phyloP scores from a whole-genome alignment of 2,888 invertebrate species.

The Sinotaia quadrata region DNA sequence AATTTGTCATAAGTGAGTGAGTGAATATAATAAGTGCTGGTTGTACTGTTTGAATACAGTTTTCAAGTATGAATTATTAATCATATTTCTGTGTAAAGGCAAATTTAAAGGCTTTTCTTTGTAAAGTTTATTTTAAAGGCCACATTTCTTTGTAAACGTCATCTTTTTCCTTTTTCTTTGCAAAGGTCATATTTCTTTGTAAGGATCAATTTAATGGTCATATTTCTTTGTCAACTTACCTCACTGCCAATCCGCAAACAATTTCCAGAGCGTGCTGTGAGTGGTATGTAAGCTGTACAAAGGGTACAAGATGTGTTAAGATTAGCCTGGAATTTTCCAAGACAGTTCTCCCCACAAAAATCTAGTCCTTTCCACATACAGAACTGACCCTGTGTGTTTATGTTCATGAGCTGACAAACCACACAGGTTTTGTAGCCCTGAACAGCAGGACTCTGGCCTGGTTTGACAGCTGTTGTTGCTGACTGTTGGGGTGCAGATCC shows the following conservation, averaged over 20 bases:
- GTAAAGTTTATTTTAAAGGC: too few relatives aligned
- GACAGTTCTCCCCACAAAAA: constrained; percentile 90
- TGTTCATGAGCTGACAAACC: constrained; percentile 64
- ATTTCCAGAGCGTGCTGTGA: constrained; percentile 89
- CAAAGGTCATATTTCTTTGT: neutral
- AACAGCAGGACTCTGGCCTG: neutral
- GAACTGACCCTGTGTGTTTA: constrained; percentile 43
- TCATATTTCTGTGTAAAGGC: too few relatives aligned
- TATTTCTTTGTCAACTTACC: constrained; percentile 22
- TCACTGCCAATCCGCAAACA: constrained; percentile 94
- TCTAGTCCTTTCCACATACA: constrained; percentile 83
- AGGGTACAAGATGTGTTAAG: constrained; percentile 85
- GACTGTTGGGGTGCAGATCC: neutral
- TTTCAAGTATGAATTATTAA: too few relatives aligned
- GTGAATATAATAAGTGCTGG: too few relatives aligned
- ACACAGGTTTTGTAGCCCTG: constrained; percentile 58
- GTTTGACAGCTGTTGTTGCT: neutral
- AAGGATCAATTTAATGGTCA: neutral
- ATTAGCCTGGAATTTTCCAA: constrained; percentile 84
- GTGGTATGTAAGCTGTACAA: constrained; percentile 84
- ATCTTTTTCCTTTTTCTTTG: too few relatives aligned
- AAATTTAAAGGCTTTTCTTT: too few relatives aligned
- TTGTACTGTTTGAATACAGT: too few relatives aligned
- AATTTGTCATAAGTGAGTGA: too few relatives aligned
- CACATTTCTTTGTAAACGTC: too few relatives aligned